These are phyloP conservation scores for Hyaena hyaena DNA, from an alignment of 2,113 vertebrate genomes.

Conservation along the genomic window DNA sequence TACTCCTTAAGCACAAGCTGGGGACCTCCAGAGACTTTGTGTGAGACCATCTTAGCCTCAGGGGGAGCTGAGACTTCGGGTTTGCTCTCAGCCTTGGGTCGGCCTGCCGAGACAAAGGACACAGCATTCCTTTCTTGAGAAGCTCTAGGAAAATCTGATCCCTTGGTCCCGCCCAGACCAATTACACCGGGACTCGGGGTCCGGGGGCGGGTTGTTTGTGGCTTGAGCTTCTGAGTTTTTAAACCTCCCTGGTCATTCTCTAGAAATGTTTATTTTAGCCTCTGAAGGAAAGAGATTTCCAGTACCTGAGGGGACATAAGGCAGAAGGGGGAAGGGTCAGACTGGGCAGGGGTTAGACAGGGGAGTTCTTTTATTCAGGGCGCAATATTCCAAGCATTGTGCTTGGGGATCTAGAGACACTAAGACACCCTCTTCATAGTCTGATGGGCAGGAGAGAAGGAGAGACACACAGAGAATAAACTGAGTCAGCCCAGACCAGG, in stretches of 20 bases:
- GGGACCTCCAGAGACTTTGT: neutral
- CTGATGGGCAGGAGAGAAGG: neutral
- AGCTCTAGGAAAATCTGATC: neutral
- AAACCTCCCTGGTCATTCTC: neutral
- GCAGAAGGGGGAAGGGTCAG: neutral
- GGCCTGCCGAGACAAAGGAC: neutral
- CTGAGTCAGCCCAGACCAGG: neutral
- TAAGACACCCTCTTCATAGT: neutral
- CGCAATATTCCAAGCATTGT: no score
- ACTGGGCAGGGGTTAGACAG: neutral
- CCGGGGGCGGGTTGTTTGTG: no score
- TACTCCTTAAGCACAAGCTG: neutral
- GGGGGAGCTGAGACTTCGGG: neutral
- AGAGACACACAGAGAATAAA: neutral
- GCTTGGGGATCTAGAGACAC: neutral
- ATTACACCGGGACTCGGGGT: neutral
- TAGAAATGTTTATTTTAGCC: neutral
- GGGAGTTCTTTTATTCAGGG: neutral
- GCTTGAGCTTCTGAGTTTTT: neutral
- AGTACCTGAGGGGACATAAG: neutral
- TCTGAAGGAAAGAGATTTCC: neutral
- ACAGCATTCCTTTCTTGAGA: neutral
- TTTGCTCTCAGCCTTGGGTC: neutral
- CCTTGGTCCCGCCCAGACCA: neutral
- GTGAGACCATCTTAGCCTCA: neutral